Conservation (phyloP, 1,140 invertebrate genomes). For the Aphelenchoides besseyi region DNA sequence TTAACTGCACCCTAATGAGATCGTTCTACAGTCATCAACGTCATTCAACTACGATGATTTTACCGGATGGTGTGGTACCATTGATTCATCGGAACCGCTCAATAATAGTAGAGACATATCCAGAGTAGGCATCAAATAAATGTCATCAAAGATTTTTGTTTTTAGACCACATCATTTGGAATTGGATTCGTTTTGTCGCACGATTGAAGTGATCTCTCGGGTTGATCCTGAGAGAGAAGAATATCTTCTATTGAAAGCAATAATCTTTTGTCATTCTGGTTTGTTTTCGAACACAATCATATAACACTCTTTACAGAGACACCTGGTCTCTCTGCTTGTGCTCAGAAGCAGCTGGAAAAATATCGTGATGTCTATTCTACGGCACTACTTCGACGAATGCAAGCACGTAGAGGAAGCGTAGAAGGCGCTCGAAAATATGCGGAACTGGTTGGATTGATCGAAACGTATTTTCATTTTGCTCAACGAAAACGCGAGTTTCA, state of each 20-base stretch:
- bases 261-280: conserved; percentile 4
- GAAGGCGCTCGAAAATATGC: conserved; percentile 5
- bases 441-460: background rate
- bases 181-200: background rate
- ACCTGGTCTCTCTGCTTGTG: background rate
- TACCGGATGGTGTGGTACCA: background rate
- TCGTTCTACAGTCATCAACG: background rate
- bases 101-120: background rate
- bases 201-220: background rate
- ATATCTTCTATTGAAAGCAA: conserved; percentile 1
- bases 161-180: background rate
- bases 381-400: background rate
- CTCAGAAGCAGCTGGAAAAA: background rate
- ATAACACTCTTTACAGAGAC: background rate
- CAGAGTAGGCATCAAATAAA: background rate
- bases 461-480: conserved; percentile 8
- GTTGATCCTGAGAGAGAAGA: background rate
- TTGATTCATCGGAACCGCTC: background rate
- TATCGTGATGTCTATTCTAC: background rate
- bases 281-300: background rate
- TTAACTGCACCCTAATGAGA: background rate
- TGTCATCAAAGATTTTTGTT: background rate
- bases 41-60: background rate
- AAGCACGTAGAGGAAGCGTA: background rate
- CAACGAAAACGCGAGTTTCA: conserved; percentile 5